Base-by-base conservation (phyloP, 2,113 vertebrate genomes). In the Calypte anna region DNA sequence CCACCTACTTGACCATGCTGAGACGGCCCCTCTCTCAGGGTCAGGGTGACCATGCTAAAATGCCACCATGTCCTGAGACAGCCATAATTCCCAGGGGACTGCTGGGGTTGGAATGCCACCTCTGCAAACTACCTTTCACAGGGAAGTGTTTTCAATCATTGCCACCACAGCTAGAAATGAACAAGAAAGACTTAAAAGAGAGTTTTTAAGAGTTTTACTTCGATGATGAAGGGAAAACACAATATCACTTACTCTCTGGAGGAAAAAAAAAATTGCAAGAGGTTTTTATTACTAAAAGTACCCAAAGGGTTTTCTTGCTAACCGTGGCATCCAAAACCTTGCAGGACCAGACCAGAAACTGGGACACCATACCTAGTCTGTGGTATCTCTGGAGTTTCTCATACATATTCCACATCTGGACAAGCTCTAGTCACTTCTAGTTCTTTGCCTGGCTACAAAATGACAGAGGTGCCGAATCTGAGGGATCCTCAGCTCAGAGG, bases 401-500 rank as follows among this genome's bases (percentile, higher is more conserved):
- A 46, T 46, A 3, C 18, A 46, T 16, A 46, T 46, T 46, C 14
- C 24, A 78, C 33, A 78, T 12, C 38, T 61, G 33, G 38, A 44
- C 0, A 10, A 77, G 33, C 0, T 0, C 10, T 15, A 9, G 64
- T 33, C 36, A 86, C 0, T 2, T 73, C 33, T 30, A 74, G 12
- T 23, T 62, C 31, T 51, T 67, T 68, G 43, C 16, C 23, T 77
- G 21, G 12, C 22, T 68, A 43, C 66, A 40, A 51, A 78, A 79
- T 1, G 2, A 40, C 38, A 40, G 31, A 16, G 7, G 3, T 55
- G 20, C 14, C 25, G 33, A 66, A 19, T 50, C 25, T 38, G 25
- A 10, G 28, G 20, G 31, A 38, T 51, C 17, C 27, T 75, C 24
- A 58, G 57, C 23, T 40, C 33, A 63, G 40, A 62, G 16, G 6